Base-by-base conservation (phyloP, 2,113 vertebrate species). In the Prunella fulvescens region DNA sequence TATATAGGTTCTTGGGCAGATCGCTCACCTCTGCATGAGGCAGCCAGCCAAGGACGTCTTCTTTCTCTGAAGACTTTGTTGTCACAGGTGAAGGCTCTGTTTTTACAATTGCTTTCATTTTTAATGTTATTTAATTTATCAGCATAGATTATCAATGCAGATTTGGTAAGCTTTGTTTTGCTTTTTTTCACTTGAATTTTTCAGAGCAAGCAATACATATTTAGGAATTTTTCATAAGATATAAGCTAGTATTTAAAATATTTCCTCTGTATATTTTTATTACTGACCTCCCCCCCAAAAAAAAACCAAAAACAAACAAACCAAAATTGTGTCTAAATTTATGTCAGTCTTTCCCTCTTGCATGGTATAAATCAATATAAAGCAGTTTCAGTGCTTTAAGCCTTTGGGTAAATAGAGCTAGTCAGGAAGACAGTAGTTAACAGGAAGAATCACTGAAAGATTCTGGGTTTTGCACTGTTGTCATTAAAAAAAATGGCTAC, bases 11-110 rank as follows among this genome's bases (percentile, higher is more conserved):
- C 99, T 80, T 99, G 99, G 99, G 99, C 98, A 45, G 99, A 99
- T 96, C 98, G 99, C 56, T 99, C 99, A 26, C 99, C 99, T 50
- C 97, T 99, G 9, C 99, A 99, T 57, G 99, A 99, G 77, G 99
- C 99, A 79, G 99, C 99, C 48, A 98, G 98, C 90, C 99, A 99
- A 95, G 99, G 99, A 60, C 98, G 99, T 60, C 99, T 99, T 56
- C 98, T 99, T 81, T 98, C 98, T 67, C 97, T 99, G 60, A 99
- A 97, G 97, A 99, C 98, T 71, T 98, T 99, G 85, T 97, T 99
- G 96, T 97, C 98, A 86, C 99, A 99, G 98, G 99, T 99, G 93
- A 97, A 95, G 64, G 19, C 74, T 50, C 26, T 81, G 17, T 90
- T 93, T 72, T 96, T 90, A 84, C 69, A 76, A 70, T 81, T 81